A percentile compares a stretch with the other conserved stretches of the same genome.
Evolutionary conservation across 2,113 vertebrate genomes (phyloP).

Genomic region (Pteropus alecto): DNA sequence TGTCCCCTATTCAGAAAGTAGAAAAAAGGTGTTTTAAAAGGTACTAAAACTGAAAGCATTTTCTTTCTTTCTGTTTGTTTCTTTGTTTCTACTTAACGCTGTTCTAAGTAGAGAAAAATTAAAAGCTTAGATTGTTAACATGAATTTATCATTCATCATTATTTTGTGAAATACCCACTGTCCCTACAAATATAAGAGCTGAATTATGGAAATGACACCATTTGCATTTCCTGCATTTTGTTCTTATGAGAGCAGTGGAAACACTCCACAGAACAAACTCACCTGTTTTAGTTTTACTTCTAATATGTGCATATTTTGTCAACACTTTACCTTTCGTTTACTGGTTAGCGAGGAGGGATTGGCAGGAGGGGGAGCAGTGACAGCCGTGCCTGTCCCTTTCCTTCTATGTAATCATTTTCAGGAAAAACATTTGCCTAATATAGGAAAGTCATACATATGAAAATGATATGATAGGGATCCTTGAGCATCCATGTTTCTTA

Average conservation of each 20-base stretch:
- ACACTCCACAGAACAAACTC: neutral
- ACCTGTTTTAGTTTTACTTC: neutral
- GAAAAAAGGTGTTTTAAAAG: neutral
- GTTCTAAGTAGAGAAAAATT: neutral
- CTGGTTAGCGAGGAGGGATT: neutral
- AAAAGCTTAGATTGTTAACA: neutral
- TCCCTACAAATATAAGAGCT: neutral
- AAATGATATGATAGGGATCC: neutral
- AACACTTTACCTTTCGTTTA: neutral
- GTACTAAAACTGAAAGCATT: neutral
- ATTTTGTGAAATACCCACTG: neutral
- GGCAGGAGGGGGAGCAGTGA: no score
- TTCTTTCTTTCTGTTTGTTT: neutral
- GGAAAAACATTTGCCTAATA: no score
- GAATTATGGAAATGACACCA: neutral
- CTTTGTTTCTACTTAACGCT: neutral
- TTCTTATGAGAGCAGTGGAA: neutral
- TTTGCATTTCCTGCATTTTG: neutral
- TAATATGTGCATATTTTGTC: accelerated
- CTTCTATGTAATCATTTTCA: no score
- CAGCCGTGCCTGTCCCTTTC: no score
- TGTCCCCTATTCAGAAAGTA: neutral
- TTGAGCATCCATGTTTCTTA: neutral
- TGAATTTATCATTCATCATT: neutral
- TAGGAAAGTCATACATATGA: neutral